Evolutionary conservation across 1,140 invertebrate genomes (phyloP), one percentile per base, ranked within the genome.

Genomic region (Temnothorax nylanderi): DNA sequence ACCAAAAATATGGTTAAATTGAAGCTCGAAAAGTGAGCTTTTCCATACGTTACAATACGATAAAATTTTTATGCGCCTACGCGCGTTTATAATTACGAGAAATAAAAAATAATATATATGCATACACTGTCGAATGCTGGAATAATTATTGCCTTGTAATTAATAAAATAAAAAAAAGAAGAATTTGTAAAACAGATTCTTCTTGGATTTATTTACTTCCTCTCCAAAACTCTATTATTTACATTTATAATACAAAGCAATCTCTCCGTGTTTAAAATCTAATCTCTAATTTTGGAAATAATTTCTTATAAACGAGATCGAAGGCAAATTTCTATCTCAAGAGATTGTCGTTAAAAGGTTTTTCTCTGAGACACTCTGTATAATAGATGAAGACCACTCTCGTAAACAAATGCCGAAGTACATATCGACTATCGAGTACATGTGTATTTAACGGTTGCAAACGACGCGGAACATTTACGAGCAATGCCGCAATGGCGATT

Each of bases 401-500:
- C 41, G 41, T 47, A 65, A 47, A 78, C 76, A 78, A 65, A 78
- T 11, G 56, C 41, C 41, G 6, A 47, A 44, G 37, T 54, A 26
- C 11, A 37, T 34, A 37, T 78, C 51, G 51, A 32, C 21, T 34
- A 37, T 78, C 65, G 51, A 32, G 6, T 7, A 26, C 41, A 80
- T 16, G 18, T 32, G 49, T 37, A 34, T 74, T 82, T 82, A 58
- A 74, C 11, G 80, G 67, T 72, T 34, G 80, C 37, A 34, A 71
- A 71, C 78, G 47, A 34, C 51, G 37, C 41, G 67, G 51, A 32
- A 44, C 67, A 72, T 82, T 82, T 82, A 82, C 18, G 67, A 34
- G 54, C 49, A n/a, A 34, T 3, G 34, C 47, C 62, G 77, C 76
- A 69, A 75, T 80, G 64, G 34, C 80, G 80, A 74, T 84, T 84